Base-by-base conservation (phyloP, 2,888 invertebrate genomes). In the Callinectes sapidus region DNA sequence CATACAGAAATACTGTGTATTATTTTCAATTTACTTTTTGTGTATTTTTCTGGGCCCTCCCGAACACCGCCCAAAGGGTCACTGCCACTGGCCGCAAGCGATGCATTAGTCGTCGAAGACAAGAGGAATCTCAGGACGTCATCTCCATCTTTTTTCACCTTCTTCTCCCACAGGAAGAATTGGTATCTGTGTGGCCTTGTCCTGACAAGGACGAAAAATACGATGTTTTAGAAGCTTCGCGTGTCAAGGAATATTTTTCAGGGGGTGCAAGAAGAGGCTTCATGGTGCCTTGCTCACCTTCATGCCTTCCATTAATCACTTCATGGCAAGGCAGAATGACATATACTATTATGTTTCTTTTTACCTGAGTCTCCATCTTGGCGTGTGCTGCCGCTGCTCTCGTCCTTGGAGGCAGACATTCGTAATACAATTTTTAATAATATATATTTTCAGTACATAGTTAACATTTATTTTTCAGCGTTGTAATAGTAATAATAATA, bases 31-130 rank as follows among this genome's bases (percentile, higher is more conserved):
- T 16, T 35, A 81, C 2, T 81, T 81, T 32, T 81, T 81, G 35
- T 81, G 28, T 28, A 32, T 81, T 35, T 32, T 71, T 32, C 81
- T 81, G 35, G 35, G 14, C 32, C 16, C 14, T 35, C 35, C 81
- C 81, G 32, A 35, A 10, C 81, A 81, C 13, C 35, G 81, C 32
- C 81, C 35, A 71, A 35, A 81, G 81, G 32, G 35, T 81, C 81
- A 3, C 32, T 71, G 81, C 16, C 81, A 35, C 35, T 35, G 81
- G 81, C 81, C 35, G 81, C 35, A 71, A 28, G 81, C 81, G 81
- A 81, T 81, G 81, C 81, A 81, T 81, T 81, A 81, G 14, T 81
- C 35, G 81, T 14, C 81, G 71, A 35, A 81, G 81, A 81, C 81
- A 81, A 35, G 16, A 77, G 28, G 71, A 35, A 35, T 35, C 81